A percentile compares a stretch with the other conserved stretches of the same genome.
phyloP scores from a whole-genome alignment of 2,888 invertebrate genomes.

The Tubulanus polymorphus region DNA sequence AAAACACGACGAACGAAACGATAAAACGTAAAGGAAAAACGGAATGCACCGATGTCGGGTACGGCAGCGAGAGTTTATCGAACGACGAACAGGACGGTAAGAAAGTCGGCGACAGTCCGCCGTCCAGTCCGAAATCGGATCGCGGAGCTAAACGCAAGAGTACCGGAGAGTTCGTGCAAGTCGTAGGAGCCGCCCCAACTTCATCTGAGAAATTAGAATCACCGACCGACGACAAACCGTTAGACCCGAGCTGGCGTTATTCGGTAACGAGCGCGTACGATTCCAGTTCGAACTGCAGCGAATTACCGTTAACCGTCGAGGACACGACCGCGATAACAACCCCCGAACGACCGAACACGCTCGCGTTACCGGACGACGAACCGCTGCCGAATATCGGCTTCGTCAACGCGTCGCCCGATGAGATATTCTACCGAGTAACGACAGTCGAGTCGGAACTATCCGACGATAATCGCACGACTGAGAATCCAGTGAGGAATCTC shows the following conservation, averaged over 20 bases:
- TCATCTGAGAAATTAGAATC: not conserved
- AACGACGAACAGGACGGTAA: conserved; percentile 43
- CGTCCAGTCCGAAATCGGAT: conserved; percentile 12
- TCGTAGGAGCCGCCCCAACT: not conserved
- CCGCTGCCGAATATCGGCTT: not conserved
- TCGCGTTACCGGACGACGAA: not conserved
- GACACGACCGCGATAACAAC: not conserved
- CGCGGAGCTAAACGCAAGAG: conserved; percentile 19
- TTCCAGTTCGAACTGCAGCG: conserved; percentile 7
- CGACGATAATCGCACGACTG: not conserved
- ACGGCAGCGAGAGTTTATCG: conserved; percentile 53
- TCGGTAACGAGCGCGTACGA: conserved; percentile 25
- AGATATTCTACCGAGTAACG: conserved; percentile 13
- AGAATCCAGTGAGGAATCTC: too few relatives aligned
- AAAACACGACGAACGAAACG: not conserved
- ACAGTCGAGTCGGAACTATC: conserved; percentile 12
- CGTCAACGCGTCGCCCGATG: not conserved
- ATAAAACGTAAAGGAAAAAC: not conserved
- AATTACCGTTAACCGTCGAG: not conserved
- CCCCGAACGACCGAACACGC: not conserved
- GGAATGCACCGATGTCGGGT: conserved; percentile 46
- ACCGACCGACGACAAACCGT: not conserved
- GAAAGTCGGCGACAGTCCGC: conserved; percentile 15
- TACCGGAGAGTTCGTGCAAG: not conserved
- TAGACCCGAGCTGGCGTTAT: conserved; percentile 14